phyloP scores from a whole-genome alignment of 2,797 vertebrate species.

The Cryptoblepharus egeriae region DNA sequence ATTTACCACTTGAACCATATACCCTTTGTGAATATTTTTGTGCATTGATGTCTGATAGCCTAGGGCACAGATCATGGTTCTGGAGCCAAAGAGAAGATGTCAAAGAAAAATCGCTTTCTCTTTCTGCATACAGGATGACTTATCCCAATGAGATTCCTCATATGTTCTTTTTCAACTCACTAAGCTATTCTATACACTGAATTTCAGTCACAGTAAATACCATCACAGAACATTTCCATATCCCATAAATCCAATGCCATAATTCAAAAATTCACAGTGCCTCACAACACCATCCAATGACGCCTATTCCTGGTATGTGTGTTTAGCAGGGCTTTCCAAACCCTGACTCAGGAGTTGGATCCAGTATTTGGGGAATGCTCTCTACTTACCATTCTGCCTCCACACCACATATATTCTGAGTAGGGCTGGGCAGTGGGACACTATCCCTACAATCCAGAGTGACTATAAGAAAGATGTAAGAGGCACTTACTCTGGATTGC shows the following conservation, averaged over 20 bases:
- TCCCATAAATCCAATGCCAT: slow-evolving; percentile 9
- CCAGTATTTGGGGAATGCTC: too few species aligned
- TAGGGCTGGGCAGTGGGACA: too few species aligned
- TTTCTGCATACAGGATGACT: slow-evolving; percentile 75
- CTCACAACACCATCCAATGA: too few species aligned
- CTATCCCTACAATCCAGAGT: too few species aligned
- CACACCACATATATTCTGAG: too few species aligned
- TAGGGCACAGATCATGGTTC: slow-evolving; percentile 80
- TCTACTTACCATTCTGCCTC: too few species aligned
- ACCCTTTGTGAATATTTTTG: slow-evolving; percentile 81
- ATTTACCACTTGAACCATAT: slow-evolving; percentile 83
- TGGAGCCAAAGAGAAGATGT: slow-evolving; percentile 71
- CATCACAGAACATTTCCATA: slow-evolving; percentile 1
- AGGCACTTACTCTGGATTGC: too few species aligned
- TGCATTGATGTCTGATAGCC: slow-evolving; percentile 81
- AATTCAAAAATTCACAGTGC: slow-evolving; percentile 27
- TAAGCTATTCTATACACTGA: slow-evolving; percentile 52
- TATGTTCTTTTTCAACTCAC: slow-evolving; percentile 54
- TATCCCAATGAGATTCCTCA: slow-evolving; percentile 53
- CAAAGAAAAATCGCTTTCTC: slow-evolving; percentile 73
- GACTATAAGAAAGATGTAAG: too few species aligned
- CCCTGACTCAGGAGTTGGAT: too few species aligned
- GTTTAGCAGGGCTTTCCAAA: too few species aligned
- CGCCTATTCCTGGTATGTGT: too few species aligned
- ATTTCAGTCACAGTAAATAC: slow-evolving; percentile 53